A percentile compares a stretch with the other conserved stretches of the same genome.
These are phyloP conservation scores for Gopherus flavomarginatus DNA, from an alignment of 2,113 vertebrate species.

Conservation along the genomic window DNA sequence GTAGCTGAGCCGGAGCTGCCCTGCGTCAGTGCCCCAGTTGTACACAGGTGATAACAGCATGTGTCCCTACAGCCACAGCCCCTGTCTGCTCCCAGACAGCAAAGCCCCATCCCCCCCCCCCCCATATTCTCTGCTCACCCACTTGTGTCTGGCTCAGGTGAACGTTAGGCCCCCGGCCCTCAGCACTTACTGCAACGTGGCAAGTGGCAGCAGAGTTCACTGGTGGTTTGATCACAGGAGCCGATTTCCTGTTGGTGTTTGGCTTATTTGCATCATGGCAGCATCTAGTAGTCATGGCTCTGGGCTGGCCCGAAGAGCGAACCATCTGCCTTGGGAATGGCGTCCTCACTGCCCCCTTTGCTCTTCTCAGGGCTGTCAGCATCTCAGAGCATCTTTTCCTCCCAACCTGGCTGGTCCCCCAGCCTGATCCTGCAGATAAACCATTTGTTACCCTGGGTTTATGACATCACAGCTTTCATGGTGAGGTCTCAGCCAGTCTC, in stretches of 20 bases:
- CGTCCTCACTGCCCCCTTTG: no score
- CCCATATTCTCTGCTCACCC: neutral
- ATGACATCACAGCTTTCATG: neutral
- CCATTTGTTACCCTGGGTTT: neutral
- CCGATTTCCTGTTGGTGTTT: neutral
- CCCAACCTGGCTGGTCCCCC: neutral
- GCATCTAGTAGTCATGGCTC: rapidly evolving
- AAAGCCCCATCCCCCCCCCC: neutral
- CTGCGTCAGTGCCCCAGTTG: no score
- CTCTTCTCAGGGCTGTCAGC: no score
- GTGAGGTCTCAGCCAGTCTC: rapidly evolving
- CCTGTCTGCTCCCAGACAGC: neutral
- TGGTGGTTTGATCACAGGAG: neutral
- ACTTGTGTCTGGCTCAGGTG: neutral
- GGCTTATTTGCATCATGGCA: neutral
- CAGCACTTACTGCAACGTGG: neutral
- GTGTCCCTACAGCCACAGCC: neutral
- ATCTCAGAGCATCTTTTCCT: no score
- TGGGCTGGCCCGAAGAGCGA: rapidly evolving
- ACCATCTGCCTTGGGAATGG: no score
- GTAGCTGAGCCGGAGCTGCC: no score
- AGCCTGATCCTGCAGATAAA: neutral
- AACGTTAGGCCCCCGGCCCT: neutral
- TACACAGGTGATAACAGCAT: no score
- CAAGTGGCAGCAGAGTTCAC: rapidly evolving